Conservation (phyloP, 1,140 invertebrate species). For the Phortica variegata region DNA sequence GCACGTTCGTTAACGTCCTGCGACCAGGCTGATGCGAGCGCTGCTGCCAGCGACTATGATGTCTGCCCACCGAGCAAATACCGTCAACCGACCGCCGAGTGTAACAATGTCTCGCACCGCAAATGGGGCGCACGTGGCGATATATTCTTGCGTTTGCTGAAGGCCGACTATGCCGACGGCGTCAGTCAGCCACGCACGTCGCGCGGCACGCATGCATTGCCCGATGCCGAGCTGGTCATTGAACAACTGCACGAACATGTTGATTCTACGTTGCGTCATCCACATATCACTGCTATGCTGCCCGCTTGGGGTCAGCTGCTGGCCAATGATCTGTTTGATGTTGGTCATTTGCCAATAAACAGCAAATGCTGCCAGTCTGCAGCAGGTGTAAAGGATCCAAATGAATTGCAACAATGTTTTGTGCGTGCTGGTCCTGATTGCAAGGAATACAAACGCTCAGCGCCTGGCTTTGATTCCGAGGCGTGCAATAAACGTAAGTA, state of each 20-base stretch:
- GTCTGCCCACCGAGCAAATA: conserved; percentile 75
- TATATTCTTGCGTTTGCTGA: conserved; percentile 76
- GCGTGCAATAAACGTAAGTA: conserved; percentile 66
- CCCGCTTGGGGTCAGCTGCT: conserved; percentile 81
- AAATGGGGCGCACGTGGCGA: conserved; percentile 85
- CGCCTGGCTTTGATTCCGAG: conserved; percentile 66
- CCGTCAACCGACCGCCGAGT: conserved; percentile 82
- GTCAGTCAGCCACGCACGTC: conserved; percentile 64
- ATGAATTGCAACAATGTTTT: conserved; percentile 51
- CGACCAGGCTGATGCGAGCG: conserved; percentile 10
- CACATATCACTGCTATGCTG: conserved; percentile 74
- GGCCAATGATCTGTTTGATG: conserved; percentile 74
- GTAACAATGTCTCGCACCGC: conserved; percentile 91
- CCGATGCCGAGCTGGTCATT: conserved; percentile 58
- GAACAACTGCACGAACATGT: conserved; percentile 44
- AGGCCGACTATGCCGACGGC: conserved; percentile 83
- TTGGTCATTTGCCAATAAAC: conserved; percentile 56
- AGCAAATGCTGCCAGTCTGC: conserved; percentile 61
- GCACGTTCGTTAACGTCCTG: conserved; percentile 39
- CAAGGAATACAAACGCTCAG: conserved; percentile 74
- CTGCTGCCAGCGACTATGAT: conserved; percentile 36
- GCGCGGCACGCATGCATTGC: conserved; percentile 60
- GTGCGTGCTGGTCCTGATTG: conserved; percentile 59
- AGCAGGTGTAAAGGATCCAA: conserved; percentile 34
- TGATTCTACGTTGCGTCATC: conserved; percentile 60